Base-by-base conservation (phyloP, 2,797 vertebrate genomes). In the Nothura maculosa region DNA sequence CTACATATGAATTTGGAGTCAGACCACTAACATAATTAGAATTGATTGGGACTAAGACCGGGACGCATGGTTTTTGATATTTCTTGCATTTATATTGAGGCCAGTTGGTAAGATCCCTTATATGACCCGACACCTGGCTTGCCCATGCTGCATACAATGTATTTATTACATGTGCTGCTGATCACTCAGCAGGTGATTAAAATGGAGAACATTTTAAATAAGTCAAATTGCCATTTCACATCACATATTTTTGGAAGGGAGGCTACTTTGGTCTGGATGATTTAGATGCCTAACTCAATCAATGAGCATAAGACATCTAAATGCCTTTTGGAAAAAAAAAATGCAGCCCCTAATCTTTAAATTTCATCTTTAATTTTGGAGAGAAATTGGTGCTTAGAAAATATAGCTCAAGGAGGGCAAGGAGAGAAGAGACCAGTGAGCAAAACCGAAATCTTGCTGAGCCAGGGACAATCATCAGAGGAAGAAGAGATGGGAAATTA, bases 291-390 rank as follows among this genome's bases (percentile, higher is more conserved):
- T 77, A 92, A 84, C 74, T 86, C 85, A 95, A 79, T 94, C 92
- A 93, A 84, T 74, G 87, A 86, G 48, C 54, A 74, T 61, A 61
- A 93, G 85, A 91, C 89, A 92, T 74, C 3, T 10, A 91, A 96
- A 91, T 83, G 74, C 69, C 85, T 95, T 86, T 86, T 91, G 82
- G 73, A 11, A 54, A 54, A 62, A 58, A 7, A 47, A 22, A 47
- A 22, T 80, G 67, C 78, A 80, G 83, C 55, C 63, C 61, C 85
- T 95, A 93, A 95, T 95, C 93, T 96, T 94, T 84, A 93, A 89
- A 96, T 95, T 96, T 96, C 80, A 95, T 96, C 96, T 96, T 95
- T 95, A 95, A 94, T 94, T 96, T 94, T 80, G 89, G 77, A 96
- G 82, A 86, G 92, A 94, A 96, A 95, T 96, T 92, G 94, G 80